Evolutionary conservation across 2,888 invertebrate species (phyloP).

Genomic region (Rhodophaea formosa): DNA sequence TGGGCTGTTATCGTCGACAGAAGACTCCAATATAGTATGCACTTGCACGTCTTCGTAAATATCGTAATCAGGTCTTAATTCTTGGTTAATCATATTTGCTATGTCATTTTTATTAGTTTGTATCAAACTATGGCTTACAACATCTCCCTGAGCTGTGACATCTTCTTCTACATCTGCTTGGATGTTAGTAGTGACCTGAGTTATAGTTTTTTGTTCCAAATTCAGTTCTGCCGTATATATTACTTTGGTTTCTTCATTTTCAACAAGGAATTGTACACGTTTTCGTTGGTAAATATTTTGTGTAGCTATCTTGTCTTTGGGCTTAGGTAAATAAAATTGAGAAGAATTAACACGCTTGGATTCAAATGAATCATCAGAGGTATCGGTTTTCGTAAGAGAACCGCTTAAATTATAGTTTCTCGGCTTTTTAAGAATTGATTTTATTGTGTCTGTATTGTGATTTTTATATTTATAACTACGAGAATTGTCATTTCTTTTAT

Average conservation of each 20-base stretch:
- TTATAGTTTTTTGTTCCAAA: slow-evolving; percentile 56
- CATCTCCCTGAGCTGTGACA: slow-evolving; percentile 60
- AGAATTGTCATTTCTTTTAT: slow-evolving; percentile 50
- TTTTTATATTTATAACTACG: slow-evolving; percentile 58
- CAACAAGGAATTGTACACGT: slow-evolving; percentile 87
- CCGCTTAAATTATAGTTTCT: slow-evolving; percentile 60
- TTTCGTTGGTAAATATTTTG: slow-evolving; percentile 79
- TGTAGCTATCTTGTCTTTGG: slow-evolving; percentile 60
- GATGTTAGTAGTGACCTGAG: slow-evolving; percentile 39
- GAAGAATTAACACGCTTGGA: slow-evolving; percentile 65
- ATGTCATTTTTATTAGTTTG: slow-evolving; percentile 38
- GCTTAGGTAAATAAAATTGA: slow-evolving; percentile 84
- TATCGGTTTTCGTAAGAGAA: slow-evolving; percentile 48
- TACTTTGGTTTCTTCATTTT: slow-evolving; percentile 80
- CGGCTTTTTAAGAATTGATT: slow-evolving; percentile 83
- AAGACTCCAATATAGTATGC: slow-evolving; percentile 33
- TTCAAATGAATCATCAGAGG: slow-evolving; percentile 54
- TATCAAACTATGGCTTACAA: slow-evolving; percentile 63
- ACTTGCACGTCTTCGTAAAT: slow-evolving; percentile 39
- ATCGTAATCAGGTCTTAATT: slow-evolving; percentile 32
- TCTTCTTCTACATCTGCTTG: slow-evolving; percentile 53
- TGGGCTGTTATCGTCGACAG: slow-evolving; percentile 36
- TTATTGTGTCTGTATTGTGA: slow-evolving; percentile 70
- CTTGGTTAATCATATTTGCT: slow-evolving; percentile 44
- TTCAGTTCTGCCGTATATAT: slow-evolving; percentile 76